Evolutionary conservation across 2,888 invertebrate genomes (phyloP).

Genomic region (Cheilosia pagana): DNA sequence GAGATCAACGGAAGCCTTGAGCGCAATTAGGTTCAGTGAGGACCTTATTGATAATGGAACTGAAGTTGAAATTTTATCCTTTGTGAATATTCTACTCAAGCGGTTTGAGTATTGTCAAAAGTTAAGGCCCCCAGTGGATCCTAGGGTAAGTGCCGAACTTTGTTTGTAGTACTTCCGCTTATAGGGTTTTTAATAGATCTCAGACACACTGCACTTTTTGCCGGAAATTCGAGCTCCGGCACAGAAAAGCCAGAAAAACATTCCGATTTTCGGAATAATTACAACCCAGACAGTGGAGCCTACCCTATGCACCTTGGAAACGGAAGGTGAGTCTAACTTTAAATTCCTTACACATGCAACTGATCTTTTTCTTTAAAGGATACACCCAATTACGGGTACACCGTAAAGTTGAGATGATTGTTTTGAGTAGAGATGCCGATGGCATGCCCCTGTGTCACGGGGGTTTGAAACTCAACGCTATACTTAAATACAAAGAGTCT

Average conservation of each 20-base stretch:
- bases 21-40: slow-evolving; percentile 87
- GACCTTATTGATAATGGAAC: slow-evolving; percentile 87
- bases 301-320: slow-evolving; percentile 85
- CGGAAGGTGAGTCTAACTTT: slow-evolving; percentile 78
- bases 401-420: slow-evolving; percentile 85
- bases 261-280: slow-evolving; percentile 85
- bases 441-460: slow-evolving; percentile 88
- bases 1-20: slow-evolving; percentile 85
- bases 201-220: slow-evolving; percentile 85
- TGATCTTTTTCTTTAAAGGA: slow-evolving; percentile 82
- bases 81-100: slow-evolving; percentile 87
- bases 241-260: slow-evolving; percentile 82
- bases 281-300: slow-evolving; percentile 88
- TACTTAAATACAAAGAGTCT: slow-evolving; percentile 85
- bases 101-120: slow-evolving; percentile 87
- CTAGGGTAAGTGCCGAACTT: slow-evolving; percentile 79
- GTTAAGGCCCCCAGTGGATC: slow-evolving; percentile 84
- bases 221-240: slow-evolving; percentile 84
- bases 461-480: slow-evolving; percentile 86
- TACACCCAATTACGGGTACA: slow-evolving; percentile 85
- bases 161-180: not conserved
- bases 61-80: slow-evolving; percentile 89
- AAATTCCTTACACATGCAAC: not conserved
- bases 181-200: slow-evolving; percentile 78
- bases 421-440: slow-evolving; percentile 87